Evolutionary conservation across 2,797 vertebrate species (phyloP), one percentile per base, ranked within the genome.

Genomic region (Orientallactaga sibirica): DNA sequence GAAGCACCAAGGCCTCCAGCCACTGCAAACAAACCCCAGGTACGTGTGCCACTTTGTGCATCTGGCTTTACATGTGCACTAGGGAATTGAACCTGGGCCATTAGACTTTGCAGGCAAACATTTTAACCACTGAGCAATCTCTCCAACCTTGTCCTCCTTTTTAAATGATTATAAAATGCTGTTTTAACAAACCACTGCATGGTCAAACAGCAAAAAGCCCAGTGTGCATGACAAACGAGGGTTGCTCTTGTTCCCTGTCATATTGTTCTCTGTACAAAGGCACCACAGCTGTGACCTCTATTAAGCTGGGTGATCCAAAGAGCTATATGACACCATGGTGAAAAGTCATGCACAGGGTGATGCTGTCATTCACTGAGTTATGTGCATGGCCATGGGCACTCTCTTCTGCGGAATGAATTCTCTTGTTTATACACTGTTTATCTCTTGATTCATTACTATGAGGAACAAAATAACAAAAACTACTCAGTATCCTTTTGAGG

Each of bases 401-500:
- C 73, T 29, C 24, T 55, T 82, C 64, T 22, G 14, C 7, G 84
- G 52, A 84, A 89, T 43, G 14, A 3, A 76, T 22, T 74, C 73
- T 79, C 9, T 83, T 58, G 68, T 52, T 89, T 76, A 70, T 37
- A n/a, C 11, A 86, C 25, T 67, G 14, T 62, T 88, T 33, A 76
- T 67, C 66, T 66, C 52, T 83, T 78, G 85, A 14, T 71, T 85
- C 41, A 91, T 24, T 55, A 68, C 48, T 12, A 7, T 86, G 37
- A 89, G 24, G 90, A 93, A 93, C 12, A 75, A 88, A 93, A 52
- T 25, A 85, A 33, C 18, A 33, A 37, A 76, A 86, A 68, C 48
- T 55, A 16, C 9, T 62, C 67, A 67, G 76, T 10, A 68, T 83
- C 67, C 82, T 33, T n/a, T 24, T 93, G 76, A 74, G 75, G 66